Conservation (phyloP, 2,797 vertebrate genomes). For the Alosa sapidissima region DNA sequence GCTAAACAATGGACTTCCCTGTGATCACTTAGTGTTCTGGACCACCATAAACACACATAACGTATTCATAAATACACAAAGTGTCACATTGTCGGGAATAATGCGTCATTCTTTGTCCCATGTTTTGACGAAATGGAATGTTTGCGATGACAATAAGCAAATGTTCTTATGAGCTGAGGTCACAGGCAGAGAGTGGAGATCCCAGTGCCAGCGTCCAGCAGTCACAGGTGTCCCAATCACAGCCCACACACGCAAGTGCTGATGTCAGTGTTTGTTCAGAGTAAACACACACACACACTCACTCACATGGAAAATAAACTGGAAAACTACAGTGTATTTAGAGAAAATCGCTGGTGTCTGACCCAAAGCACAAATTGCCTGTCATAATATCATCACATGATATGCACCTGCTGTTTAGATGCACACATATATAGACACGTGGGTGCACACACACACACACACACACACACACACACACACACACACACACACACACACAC, state of each 20-base stretch:
- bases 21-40: background rate
- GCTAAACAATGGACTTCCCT: background rate
- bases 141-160: background rate
- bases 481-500: background rate
- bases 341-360: background rate
- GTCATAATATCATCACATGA: slow-evolving; percentile 14
- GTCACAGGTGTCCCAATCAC: slow-evolving; percentile 13
- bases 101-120: background rate
- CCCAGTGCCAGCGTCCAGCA: background rate
- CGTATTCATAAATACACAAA: background rate
- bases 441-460: background rate
- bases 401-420: slow-evolving; percentile 4
- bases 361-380: background rate
- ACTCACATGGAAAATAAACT: slow-evolving; percentile 12
- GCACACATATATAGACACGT: background rate
- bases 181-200: background rate
- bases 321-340: background rate
- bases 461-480: slow-evolving; percentile 5
- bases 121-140: slow-evolving; percentile 3
- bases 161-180: background rate
- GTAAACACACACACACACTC: background rate
- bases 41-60: no score
- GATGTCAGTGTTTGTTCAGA: slow-evolving; percentile 24
- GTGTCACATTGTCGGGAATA: background rate
- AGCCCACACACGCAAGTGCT: slow-evolving; percentile 3